A percentile compares a stretch with the other conserved stretches of the same genome.
Evolutionary conservation across 2,888 invertebrate genomes (phyloP).

Genomic region (Geotrupes spiniger): DNA sequence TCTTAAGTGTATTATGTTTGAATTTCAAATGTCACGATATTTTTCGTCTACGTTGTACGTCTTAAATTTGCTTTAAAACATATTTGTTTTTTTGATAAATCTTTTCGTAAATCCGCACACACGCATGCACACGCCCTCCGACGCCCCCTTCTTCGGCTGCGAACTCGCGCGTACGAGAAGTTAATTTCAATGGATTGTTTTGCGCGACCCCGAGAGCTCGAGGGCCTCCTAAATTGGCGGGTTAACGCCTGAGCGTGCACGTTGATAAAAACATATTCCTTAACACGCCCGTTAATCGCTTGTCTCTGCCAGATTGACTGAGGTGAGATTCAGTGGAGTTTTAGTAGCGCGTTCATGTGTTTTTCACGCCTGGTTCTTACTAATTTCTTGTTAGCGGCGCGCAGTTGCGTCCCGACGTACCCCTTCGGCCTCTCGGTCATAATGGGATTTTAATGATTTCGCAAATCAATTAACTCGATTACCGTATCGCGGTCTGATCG

Average conservation of each 20-base stretch:
- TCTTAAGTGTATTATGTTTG: no score
- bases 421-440: not conserved
- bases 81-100: no score
- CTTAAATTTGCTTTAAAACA: no score
- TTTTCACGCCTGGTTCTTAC: slow-evolving; percentile 6
- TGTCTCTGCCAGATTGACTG: slow-evolving; percentile 1
- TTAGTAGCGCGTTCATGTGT: slow-evolving; percentile 6
- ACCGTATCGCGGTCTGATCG: no score
- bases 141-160: no score
- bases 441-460: slow-evolving; percentile 2
- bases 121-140: no score
- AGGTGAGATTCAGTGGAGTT: slow-evolving; percentile 1
- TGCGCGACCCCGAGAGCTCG: not conserved
- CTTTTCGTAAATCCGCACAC: no score
- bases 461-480: slow-evolving; percentile 1
- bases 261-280: slow-evolving; percentile 7
- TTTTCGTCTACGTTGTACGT: no score
- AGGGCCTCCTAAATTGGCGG: slow-evolving; percentile 18
- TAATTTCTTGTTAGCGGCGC: slow-evolving; percentile 4
- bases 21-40: no score
- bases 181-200: no score
- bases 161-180: no score
- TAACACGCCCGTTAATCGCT: not conserved
- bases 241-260: slow-evolving; percentile 14
- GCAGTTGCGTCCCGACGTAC: not conserved